phyloP scores from a whole-genome alignment of 2,113 vertebrate genomes.

The Eulemur rufifrons region DNA sequence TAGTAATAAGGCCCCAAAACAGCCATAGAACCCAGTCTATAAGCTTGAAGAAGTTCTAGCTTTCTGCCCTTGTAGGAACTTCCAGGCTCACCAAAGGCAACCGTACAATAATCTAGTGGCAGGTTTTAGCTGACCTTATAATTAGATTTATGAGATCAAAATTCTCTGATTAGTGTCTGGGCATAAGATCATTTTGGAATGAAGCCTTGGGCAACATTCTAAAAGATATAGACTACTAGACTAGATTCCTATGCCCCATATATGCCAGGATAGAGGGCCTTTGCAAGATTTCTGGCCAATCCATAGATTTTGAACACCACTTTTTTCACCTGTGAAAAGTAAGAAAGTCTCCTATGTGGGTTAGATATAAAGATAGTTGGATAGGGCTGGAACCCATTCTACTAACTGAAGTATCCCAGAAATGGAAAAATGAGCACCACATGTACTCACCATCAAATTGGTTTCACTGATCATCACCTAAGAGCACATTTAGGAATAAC shows the following conservation, averaged over 20 bases:
- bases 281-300: neutral
- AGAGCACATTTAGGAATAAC: too few species aligned
- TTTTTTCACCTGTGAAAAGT: neutral
- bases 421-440: too few species aligned
- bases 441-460: too few species aligned
- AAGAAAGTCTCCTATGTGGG: neutral
- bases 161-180: neutral
- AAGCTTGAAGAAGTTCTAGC: neutral
- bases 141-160: neutral
- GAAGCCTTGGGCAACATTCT: neutral
- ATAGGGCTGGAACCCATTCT: too few species aligned
- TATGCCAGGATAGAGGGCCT: neutral
- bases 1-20: neutral
- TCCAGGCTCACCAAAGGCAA: neutral
- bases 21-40: neutral
- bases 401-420: too few species aligned
- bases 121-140: neutral
- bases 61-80: neutral
- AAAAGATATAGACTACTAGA: neutral
- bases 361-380: neutral
- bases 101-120: neutral
- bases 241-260: neutral
- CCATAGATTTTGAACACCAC: neutral
- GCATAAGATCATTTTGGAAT: neutral
- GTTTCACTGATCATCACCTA: too few species aligned